These are phyloP conservation scores for Ammodytes dubius DNA, from an alignment of 2,113 vertebrate species.

Conservation along the genomic window DNA sequence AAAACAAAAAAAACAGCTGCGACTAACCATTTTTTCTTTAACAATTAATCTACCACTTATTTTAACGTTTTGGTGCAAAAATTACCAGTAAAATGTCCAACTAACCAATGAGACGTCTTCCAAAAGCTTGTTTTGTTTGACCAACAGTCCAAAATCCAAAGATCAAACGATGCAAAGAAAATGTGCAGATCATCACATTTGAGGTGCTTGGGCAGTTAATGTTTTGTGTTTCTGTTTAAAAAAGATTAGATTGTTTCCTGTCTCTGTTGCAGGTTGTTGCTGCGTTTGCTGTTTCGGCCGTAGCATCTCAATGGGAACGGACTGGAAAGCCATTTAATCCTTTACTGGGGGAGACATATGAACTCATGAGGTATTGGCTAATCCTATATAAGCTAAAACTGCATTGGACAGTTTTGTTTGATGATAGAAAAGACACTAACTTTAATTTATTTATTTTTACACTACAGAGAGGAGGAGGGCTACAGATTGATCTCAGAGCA, in stretches of 20 bases:
- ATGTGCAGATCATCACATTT: neutral
- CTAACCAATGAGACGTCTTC: too few species aligned
- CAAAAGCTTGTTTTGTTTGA: neutral
- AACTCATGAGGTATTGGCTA: slow-evolving; percentile 89
- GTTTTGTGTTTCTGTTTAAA: neutral
- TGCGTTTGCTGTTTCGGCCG: slow-evolving; percentile 95
- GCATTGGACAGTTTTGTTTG: neutral
- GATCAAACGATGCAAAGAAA: neutral
- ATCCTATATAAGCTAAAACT: neutral
- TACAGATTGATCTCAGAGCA: slow-evolving; percentile 96
- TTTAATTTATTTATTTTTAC: neutral
- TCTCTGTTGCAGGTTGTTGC: slow-evolving; percentile 88
- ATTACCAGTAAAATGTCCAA: neutral
- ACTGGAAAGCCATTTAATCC: slow-evolving; percentile 99
- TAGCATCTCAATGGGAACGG: slow-evolving; percentile 98
- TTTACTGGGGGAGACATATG: slow-evolving; percentile 95
- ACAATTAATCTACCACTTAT: neutral
- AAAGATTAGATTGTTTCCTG: neutral
- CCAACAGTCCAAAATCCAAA: neutral
- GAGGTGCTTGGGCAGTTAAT: neutral
- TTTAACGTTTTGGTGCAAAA: neutral
- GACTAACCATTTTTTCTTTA: neutral
- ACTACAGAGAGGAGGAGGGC: slow-evolving; percentile 90
- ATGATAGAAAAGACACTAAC: neutral
- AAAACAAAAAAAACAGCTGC: neutral